Base-by-base conservation (phyloP, 1,140 invertebrate species). In the Goniozus legneri region DNA sequence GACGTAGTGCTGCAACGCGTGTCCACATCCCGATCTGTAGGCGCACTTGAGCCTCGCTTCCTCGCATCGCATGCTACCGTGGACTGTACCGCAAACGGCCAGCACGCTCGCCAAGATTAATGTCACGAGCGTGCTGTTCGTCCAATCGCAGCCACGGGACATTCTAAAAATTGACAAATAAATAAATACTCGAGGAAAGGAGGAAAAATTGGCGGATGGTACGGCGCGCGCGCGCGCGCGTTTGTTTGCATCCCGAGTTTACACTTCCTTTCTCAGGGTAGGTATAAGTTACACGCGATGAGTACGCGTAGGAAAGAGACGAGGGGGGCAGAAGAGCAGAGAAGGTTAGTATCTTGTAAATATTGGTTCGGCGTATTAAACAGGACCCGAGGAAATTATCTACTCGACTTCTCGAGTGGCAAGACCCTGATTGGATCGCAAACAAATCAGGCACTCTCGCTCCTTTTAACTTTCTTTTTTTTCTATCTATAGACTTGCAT, bases 1-100 rank as follows among this genome's bases (percentile, higher is more conserved):
- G 67, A 90, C 76, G 71, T 90, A 91, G 59, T 84, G 84, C 60
- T 84, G 81, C 33, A 91, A 77, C 2, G 88, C 86, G 35, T 75
- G 76, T 2, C 85, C 86, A 64, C 89, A 91, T 44, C 87, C 87
- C 13, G 73, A 78, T 44, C 87, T 78, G 61, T 83, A 88, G 4
- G 83, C 82, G 68, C 89, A 91, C 50, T 81, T 83, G 44, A 84
- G 66, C 24, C 81, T 78, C 3, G 86, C 86, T 40, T 84, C 79
- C 51, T 85, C 82, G 64, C 89, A 91, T 18, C 75, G 61, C 62
- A 78, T 77, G 50, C 56, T 58, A 18, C 41, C 52, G n/a, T n/a
- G n/a, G n/a, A n/a, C 44, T 54, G 59, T 24, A 30, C 22, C 42
- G 48, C 44, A 36, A 46, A 39, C 21, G 37, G 30, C 39, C 42